These are phyloP conservation scores for Steinernema feltiae DNA, from an alignment of 1,140 invertebrate species.

Conservation along the genomic window DNA sequence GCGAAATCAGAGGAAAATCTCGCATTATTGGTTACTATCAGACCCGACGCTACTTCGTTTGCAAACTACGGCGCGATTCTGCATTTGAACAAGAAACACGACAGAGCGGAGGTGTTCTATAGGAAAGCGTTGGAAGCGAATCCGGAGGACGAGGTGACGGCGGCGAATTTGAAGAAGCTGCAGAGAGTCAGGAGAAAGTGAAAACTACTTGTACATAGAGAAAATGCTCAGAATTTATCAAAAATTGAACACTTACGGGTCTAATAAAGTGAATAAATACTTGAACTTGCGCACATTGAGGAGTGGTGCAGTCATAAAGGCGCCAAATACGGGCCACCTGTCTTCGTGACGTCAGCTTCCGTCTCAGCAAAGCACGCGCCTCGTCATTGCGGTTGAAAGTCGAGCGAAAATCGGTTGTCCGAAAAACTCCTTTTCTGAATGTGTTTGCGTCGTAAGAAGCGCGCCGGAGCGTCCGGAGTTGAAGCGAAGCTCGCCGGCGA, in stretches of 20 bases:
- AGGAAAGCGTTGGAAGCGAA: neutral
- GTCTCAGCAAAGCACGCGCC: no score
- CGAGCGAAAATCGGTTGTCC: no score
- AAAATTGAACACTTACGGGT: neutral
- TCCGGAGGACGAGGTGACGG: neutral
- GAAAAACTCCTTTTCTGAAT: neutral
- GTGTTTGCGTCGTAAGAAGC: neutral
- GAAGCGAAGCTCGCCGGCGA: neutral
- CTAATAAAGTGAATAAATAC: neutral
- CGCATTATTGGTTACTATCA: neutral
- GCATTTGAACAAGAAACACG: constrained; percentile 22
- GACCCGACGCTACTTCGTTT: constrained; percentile 5
- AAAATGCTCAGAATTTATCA: neutral
- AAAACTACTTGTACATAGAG: constrained; percentile 10
- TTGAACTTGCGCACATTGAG: no score
- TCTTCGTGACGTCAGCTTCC: no score
- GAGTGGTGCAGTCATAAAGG: no score
- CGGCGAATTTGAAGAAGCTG: neutral
- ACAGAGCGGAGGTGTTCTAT: constrained; percentile 18
- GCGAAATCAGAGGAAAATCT: neutral
- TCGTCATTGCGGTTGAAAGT: no score
- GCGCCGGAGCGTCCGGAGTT: neutral
- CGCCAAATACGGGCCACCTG: no score
- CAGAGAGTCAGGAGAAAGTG: neutral
- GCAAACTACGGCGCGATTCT: constrained; percentile 24